Conservation (phyloP, 2,797 vertebrate genomes). For the Poecilia velifera region DNA sequence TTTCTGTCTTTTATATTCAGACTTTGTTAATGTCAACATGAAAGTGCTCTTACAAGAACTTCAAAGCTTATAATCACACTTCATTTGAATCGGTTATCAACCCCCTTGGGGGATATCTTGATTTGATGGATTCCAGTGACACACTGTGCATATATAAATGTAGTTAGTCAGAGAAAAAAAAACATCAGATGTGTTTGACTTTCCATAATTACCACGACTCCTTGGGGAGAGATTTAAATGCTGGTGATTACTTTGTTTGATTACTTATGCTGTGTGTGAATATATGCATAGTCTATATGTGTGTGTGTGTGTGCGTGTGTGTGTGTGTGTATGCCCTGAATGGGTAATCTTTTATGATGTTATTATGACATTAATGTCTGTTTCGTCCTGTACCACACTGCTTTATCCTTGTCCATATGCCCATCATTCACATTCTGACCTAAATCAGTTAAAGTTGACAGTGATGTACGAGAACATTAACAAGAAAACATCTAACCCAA, state of each 20-base stretch:
- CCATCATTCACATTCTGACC: conserved; percentile 15
- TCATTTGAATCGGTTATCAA: conserved; percentile 73
- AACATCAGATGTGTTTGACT: conserved; percentile 73
- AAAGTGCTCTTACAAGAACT: conserved; percentile 64
- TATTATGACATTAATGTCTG: conserved; percentile 20
- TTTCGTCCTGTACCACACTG: conserved; percentile 6
- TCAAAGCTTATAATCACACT: conserved; percentile 71
- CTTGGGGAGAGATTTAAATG: conserved; percentile 73
- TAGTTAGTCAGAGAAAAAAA: conserved; percentile 54
- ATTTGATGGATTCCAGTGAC: conserved; percentile 67
- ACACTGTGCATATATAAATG: conserved; percentile 71
- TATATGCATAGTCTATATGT: conserved; percentile 17
- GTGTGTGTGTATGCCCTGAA: conserved; percentile 13
- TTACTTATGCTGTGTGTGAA: conserved; percentile 53
- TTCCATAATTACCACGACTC: conserved; percentile 71
- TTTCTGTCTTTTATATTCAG: conserved; percentile 47
- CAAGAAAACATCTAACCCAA: conserved; percentile 18
- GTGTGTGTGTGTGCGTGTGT: conserved; percentile 22
- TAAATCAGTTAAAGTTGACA: conserved; percentile 36
- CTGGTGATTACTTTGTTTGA: conserved; percentile 75
- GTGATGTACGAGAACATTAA: conserved; percentile 35
- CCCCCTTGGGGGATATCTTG: conserved; percentile 68
- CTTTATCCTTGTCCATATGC: conserved; percentile 19
- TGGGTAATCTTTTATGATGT: conserved; percentile 10
- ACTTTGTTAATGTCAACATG: conserved; percentile 65